Conservation (phyloP, 2,888 invertebrate species). For the Epirrhoe alternata region DNA sequence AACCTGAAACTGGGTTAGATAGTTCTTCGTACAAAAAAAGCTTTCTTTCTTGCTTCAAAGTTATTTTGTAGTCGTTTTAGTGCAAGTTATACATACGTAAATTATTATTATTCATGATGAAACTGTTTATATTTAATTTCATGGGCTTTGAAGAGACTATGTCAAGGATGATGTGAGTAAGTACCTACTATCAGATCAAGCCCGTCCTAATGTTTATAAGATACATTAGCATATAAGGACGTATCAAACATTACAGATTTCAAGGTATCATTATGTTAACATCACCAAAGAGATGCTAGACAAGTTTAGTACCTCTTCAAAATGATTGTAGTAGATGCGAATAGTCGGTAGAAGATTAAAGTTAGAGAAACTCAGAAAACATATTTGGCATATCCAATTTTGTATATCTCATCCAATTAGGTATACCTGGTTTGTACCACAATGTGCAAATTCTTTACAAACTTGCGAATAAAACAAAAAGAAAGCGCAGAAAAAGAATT, state of each 20-base stretch:
- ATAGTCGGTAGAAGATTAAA: background rate
- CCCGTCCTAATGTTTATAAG: constrained; percentile 23
- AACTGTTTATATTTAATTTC: background rate
- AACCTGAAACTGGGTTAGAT: too few relatives aligned
- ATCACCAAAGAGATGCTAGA: constrained; percentile 55
- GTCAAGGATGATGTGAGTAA: constrained; percentile 14
- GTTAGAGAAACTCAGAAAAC: too few relatives aligned
- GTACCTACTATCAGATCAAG: constrained; percentile 6
- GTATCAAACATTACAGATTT: constrained; percentile 39
- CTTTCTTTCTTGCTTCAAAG: too few relatives aligned
- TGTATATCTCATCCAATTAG: too few relatives aligned
- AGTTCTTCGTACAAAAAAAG: too few relatives aligned
- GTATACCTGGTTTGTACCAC: too few relatives aligned
- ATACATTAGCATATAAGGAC: constrained; percentile 28
- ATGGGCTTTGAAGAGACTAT: background rate
- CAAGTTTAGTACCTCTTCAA: constrained; percentile 41
- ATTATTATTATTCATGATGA: too few relatives aligned
- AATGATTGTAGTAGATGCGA: background rate
- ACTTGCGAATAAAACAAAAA: background rate
- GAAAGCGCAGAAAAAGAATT: background rate
- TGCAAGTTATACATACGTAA: too few relatives aligned
- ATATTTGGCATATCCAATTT: too few relatives aligned
- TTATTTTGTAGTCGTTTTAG: too few relatives aligned
- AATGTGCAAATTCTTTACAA: background rate
- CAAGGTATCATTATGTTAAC: constrained; percentile 50